phyloP scores from a whole-genome alignment of 2,797 vertebrate genomes.

The Bufotes viridis region DNA sequence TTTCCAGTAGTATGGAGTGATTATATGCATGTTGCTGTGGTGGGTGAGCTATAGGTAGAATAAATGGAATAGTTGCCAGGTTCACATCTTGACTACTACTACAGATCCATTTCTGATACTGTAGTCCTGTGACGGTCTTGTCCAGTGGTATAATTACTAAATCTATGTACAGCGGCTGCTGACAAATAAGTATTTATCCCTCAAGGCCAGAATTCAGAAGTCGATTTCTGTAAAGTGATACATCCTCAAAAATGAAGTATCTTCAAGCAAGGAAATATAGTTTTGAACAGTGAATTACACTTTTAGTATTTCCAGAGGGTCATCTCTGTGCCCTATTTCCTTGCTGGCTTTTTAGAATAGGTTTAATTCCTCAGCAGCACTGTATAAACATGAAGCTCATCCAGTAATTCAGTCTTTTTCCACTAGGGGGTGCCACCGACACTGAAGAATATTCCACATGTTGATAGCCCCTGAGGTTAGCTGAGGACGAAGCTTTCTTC shows the following conservation, averaged over 20 bases:
- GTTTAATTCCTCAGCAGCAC: neutral
- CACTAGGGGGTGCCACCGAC: constrained; percentile 39
- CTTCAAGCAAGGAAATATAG: neutral
- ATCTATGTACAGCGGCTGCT: neutral
- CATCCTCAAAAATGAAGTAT: neutral
- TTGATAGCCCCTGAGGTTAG: constrained; percentile 1
- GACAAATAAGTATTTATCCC: neutral
- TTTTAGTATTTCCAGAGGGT: neutral
- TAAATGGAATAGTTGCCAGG: no score
- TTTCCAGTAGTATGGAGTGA: no score
- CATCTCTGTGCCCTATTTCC: neutral
- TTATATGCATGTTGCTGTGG: no score
- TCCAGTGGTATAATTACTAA: neutral
- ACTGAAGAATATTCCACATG: neutral
- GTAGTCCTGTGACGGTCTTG: neutral
- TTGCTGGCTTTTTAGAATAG: neutral
- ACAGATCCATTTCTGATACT: neutral
- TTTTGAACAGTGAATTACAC: neutral
- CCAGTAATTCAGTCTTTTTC: constrained; percentile 12
- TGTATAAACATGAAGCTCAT: neutral
- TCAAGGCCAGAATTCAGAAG: neutral
- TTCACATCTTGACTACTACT: no score
- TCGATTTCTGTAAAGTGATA: neutral
- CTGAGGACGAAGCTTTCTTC: constrained; percentile 29
- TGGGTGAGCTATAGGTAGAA: no score